Percentiles rank a stretch among this genome's conserved stretches.
Evolutionary conservation across 2,113 vertebrate species (phyloP).

Genomic region (Plectropomus leopardus): DNA sequence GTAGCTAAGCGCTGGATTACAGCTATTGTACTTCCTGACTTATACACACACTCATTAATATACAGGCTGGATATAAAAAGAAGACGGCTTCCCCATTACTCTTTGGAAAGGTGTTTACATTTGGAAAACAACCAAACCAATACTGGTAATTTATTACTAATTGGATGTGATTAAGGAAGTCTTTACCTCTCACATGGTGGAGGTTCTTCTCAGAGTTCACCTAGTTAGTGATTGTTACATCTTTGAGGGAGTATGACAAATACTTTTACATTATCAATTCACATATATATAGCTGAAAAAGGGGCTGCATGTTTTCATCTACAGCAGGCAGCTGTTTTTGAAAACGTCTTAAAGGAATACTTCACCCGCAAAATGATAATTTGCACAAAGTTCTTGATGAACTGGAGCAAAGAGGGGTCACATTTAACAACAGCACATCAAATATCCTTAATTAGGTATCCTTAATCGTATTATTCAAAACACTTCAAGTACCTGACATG

Average conservation of each 20-base stretch:
- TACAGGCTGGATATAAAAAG: neutral
- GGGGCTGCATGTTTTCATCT: neutral
- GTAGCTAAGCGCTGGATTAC: slow-evolving; percentile 41
- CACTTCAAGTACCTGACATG: too few species aligned
- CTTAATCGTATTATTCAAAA: too few species aligned
- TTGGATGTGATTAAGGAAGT: neutral
- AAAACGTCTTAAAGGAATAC: neutral
- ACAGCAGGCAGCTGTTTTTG: neutral
- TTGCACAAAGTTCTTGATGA: too few species aligned
- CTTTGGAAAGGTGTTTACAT: neutral
- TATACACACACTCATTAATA: slow-evolving; percentile 13
- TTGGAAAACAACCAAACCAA: slow-evolving; percentile 1
- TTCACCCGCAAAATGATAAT: neutral
- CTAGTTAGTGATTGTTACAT: neutral
- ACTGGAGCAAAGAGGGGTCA: too few species aligned
- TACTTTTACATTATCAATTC: neutral
- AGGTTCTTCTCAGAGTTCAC: neutral
- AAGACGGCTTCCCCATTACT: neutral
- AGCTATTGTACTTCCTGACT: slow-evolving; percentile 36
- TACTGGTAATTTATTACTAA: neutral
- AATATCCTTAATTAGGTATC: too few species aligned
- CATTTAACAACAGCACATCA: too few species aligned
- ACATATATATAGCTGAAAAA: neutral
- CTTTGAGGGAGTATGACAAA: neutral
- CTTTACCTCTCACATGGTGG: neutral